Percentiles rank a stretch among this genome's conserved stretches.
Evolutionary conservation across 1,140 invertebrate genomes (phyloP).

Genomic region (Halictus rubicundus): DNA sequence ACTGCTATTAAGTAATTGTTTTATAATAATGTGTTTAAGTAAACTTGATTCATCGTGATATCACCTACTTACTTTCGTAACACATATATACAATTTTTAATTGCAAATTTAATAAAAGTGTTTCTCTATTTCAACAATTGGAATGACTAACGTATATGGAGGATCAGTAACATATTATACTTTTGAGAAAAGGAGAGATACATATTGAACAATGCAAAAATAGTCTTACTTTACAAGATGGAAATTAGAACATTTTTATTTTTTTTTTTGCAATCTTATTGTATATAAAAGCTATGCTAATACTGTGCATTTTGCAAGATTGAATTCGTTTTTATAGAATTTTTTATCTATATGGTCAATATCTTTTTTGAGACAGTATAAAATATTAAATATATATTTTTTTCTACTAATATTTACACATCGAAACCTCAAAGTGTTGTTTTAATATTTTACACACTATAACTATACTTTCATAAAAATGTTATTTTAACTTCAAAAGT

Average conservation of each 20-base stretch:
- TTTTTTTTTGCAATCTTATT: slow-evolving; percentile 13
- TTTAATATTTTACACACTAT: slow-evolving; percentile 27
- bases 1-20: slow-evolving; percentile 34
- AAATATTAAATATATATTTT: slow-evolving; percentile 49
- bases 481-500: slow-evolving; percentile 6
- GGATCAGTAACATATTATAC: slow-evolving; percentile 9
- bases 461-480: slow-evolving; percentile 41
- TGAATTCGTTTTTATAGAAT: slow-evolving; percentile 16
- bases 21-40: neutral
- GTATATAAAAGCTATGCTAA: slow-evolving; percentile 38
- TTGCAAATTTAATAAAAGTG: neutral
- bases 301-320: slow-evolving; percentile 31
- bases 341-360: neutral
- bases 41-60: slow-evolving; percentile 13
- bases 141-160: slow-evolving; percentile 34
- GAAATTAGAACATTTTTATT: slow-evolving; percentile 45
- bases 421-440: slow-evolving; percentile 22
- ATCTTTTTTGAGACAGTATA: slow-evolving; percentile 30
- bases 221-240: slow-evolving; percentile 32
- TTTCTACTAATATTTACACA: slow-evolving; percentile 50
- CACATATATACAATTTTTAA: slow-evolving; percentile 15
- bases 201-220: slow-evolving; percentile 26
- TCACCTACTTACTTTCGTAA: slow-evolving; percentile 6
- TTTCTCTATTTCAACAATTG: neutral
- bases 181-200: neutral